Base-by-base conservation (phyloP, 2,888 invertebrate species). In the Cylloceria caligata region DNA sequence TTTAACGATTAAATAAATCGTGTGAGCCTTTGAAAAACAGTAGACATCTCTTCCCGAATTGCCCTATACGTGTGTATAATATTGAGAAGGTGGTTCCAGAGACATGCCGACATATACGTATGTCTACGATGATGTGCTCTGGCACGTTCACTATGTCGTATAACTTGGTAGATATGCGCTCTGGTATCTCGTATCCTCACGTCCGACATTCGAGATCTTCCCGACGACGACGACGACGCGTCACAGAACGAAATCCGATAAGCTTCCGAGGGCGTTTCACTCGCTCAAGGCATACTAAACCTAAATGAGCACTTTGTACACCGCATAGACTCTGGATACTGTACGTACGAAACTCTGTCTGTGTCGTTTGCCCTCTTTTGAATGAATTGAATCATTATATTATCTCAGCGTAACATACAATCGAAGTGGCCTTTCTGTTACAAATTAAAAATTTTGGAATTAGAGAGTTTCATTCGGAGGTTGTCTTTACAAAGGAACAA, bases 181-280 rank as follows among this genome's bases (percentile, higher is more conserved):
- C 34, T 34, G n/a, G 49, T 34, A 19, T 36, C 30, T 27, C 19
- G 60, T 67, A 68, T 36, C 45, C 42, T 21, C 76, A 45, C 42
- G 60, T 72, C 42, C 39, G 34, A 76, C 67, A 19, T 72, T 81
- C 62, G 62, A 45, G 52, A 68, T 76, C 34, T 52, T 45, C 3
- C 11, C 30, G 27, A 47, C 47, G 57, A 57, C 45, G 67, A 69
- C 68, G 52, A 39, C 62, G 73, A 64, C 36, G 64, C 57, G 39
- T 60, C 42, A 60, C 65, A 39, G 57, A 60, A 80, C 21, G 75
- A 80, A 80, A 80, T 80, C 49, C 71, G 75, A 80, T 76, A 80
- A 80, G 65, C 45, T 76, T 65, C 13, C 49, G 24, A 65, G 57
- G 45, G 39, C 57, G 62, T 24, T 68, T 49, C 34, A 9, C 30